phyloP scores from a whole-genome alignment of 2,113 vertebrate species.

The Daphoenositta chrysoptera region DNA sequence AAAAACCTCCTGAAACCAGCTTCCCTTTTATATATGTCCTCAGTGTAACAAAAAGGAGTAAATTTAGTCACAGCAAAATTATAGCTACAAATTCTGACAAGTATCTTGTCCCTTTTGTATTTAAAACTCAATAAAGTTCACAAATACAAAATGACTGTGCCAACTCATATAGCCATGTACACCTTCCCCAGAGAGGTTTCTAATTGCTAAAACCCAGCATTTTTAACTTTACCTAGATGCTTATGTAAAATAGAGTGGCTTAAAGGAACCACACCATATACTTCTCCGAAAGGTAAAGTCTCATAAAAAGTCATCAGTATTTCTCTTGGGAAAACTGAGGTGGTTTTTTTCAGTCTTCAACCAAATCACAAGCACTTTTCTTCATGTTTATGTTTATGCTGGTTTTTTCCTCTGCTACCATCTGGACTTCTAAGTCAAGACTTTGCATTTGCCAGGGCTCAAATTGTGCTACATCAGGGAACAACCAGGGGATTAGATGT shows the following conservation, averaged over 20 bases:
- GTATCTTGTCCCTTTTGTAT: neutral
- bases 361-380: neutral
- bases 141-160: neutral
- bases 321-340: neutral
- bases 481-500: neutral
- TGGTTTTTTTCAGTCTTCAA: neutral
- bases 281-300: neutral
- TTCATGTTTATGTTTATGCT: neutral
- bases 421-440: neutral
- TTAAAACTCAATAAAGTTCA: neutral
- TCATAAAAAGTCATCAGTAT: neutral
- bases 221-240: neutral
- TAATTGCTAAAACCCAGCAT: neutral
- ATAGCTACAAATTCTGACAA: neutral
- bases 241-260: neutral
- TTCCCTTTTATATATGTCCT: neutral
- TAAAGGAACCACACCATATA: neutral
- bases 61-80: neutral
- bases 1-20: neutral
- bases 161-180: neutral
- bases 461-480: neutral
- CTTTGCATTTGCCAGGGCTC: neutral
- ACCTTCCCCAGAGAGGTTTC: neutral
- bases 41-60: neutral
- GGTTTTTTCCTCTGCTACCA: neutral